Conservation (phyloP, 2,888 invertebrate species). For the Tineola bisselliella region DNA sequence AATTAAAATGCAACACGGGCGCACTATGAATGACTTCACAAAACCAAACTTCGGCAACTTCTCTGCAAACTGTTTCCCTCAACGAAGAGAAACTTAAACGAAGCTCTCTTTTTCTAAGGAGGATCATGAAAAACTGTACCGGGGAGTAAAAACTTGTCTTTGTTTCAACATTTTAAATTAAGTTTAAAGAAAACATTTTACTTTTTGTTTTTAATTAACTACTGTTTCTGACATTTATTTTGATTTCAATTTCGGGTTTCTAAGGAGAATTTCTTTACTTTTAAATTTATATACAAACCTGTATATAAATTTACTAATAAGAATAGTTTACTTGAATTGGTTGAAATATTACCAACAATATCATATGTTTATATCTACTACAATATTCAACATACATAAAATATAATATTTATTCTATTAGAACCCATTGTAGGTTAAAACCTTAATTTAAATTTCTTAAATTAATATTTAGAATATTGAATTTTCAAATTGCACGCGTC, state of each 20-base stretch:
- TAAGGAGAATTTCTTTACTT: background rate
- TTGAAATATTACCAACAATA: too few species aligned
- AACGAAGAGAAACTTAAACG: conserved; percentile 9
- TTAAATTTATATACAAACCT: too few species aligned
- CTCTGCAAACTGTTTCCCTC: conserved; percentile 4
- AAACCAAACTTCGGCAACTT: conserved; percentile 9
- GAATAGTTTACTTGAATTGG: too few species aligned
- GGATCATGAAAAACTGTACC: conserved; percentile 11
- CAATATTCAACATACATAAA: too few species aligned
- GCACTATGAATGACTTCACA: conserved; percentile 10
- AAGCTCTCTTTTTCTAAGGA: conserved; percentile 1
- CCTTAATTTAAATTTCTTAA: too few species aligned
- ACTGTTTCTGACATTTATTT: background rate
- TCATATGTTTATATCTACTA: too few species aligned
- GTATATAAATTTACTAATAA: too few species aligned
- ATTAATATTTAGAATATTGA: too few species aligned
- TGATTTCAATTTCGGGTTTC: background rate
- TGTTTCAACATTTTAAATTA: conserved; percentile 10
- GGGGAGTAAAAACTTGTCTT: conserved; percentile 8
- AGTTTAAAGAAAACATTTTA: conserved; percentile 3
- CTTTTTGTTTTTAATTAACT: background rate
- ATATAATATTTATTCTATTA: too few species aligned
- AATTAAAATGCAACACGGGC: background rate
- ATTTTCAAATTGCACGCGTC: too few species aligned
- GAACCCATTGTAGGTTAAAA: too few species aligned